Evolutionary conservation across 2,113 vertebrate species (phyloP).

Genomic region (Halichoerus grypus): DNA sequence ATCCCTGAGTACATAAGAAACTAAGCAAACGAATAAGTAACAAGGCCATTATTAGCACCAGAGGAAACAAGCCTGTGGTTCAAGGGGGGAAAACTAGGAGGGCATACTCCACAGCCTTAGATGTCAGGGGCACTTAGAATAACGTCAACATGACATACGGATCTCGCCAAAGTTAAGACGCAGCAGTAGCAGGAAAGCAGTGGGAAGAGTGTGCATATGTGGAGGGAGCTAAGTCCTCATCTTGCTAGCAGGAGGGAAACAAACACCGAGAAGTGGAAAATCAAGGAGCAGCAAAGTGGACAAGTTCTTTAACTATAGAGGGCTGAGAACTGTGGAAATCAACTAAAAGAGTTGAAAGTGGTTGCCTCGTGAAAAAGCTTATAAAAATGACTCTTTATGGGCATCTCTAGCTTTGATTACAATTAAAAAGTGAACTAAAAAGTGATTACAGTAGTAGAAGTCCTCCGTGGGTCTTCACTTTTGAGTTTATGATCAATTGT

Average conservation of each 20-base stretch:
- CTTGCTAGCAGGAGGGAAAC: not conserved
- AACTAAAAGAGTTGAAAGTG: not conserved
- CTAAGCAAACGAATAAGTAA: not conserved
- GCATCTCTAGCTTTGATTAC: not conserved
- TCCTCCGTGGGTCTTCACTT: not conserved
- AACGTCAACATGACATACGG: not conserved
- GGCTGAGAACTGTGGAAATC: not conserved
- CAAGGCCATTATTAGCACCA: not conserved
- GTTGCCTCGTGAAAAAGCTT: not conserved
- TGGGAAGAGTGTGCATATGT: not conserved
- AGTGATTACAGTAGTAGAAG: not conserved
- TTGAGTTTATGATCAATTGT: conserved; percentile 26
- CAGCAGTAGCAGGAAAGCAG: not conserved
- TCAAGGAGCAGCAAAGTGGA: not conserved
- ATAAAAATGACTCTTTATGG: not conserved
- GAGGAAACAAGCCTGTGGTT: not conserved
- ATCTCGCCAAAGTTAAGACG: not conserved
- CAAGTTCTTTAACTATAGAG: not conserved
- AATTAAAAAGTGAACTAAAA: conserved; percentile 35
- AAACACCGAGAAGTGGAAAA: not conserved
- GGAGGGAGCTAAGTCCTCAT: not conserved
- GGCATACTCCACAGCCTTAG: not conserved
- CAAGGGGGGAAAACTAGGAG: not conserved
- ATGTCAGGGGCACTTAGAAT: not conserved
- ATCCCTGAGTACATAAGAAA: not conserved